Evolutionary conservation across 2,888 invertebrate genomes (phyloP).

Genomic region (Pyrrhia umbra): DNA sequence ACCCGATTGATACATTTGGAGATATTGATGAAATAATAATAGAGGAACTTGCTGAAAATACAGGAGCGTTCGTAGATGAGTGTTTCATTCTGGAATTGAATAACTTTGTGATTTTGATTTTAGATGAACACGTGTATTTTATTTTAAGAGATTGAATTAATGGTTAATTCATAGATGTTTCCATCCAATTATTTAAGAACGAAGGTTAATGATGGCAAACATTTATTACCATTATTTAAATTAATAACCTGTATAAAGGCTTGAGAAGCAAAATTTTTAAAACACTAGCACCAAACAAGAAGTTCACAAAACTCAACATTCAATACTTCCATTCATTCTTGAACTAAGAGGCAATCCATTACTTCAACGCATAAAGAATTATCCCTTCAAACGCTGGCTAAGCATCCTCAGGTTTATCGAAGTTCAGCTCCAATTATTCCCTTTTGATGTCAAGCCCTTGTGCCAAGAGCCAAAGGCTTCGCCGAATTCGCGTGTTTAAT

Average conservation of each 20-base stretch:
- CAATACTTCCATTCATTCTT: constrained; percentile 14
- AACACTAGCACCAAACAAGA: not conserved
- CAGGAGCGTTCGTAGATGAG: not conserved
- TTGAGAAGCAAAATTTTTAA: not conserved
- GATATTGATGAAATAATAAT: constrained; percentile 53
- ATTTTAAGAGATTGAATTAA: not conserved
- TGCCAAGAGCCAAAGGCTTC: constrained; percentile 48
- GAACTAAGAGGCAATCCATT: constrained; percentile 39
- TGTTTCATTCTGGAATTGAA: not conserved
- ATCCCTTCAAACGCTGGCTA: constrained; percentile 48
- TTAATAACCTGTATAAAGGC: not conserved
- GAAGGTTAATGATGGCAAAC: not conserved
- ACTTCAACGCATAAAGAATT: constrained; percentile 43
- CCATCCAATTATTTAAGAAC: not conserved
- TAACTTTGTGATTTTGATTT: constrained; percentile 1
- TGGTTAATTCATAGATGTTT: not conserved
- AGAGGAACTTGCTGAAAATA: constrained; percentile 8
- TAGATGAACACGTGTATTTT: constrained; percentile 2
- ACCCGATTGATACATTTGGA: constrained; percentile 31
- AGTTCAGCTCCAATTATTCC: constrained; percentile 62
- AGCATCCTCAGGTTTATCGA: constrained; percentile 57
- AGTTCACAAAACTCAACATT: constrained; percentile 1
- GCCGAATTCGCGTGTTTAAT: constrained; percentile 54
- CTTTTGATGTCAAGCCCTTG: constrained; percentile 57
- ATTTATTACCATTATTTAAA: not conserved